These are phyloP conservation scores for Diloba caeruleocephala DNA, from an alignment of 2,888 invertebrate genomes.

Conservation along the genomic window DNA sequence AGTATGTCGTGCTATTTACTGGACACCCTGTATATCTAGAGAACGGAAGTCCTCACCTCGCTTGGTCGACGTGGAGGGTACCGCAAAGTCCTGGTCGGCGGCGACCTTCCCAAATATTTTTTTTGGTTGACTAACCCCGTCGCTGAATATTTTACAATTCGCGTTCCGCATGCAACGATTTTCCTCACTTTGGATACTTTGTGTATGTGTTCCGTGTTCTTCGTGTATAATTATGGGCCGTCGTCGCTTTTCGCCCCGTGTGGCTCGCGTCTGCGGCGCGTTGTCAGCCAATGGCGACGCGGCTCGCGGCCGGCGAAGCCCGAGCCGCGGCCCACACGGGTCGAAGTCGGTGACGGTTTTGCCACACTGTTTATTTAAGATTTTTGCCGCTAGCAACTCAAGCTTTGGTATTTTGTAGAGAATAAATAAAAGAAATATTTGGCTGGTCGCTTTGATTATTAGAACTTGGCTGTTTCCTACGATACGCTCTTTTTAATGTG, in stretches of 20 bases:
- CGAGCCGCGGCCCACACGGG: constrained; percentile 54
- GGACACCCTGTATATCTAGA: constrained; percentile 48
- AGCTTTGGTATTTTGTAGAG: constrained; percentile 76
- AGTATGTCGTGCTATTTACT: too few relatives aligned
- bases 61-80: constrained; percentile 16
- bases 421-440: constrained; percentile 75
- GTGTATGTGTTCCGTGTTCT: constrained; percentile 80
- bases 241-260: constrained; percentile 59
- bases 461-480: constrained; percentile 81
- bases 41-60: constrained; percentile 33
- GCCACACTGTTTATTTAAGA: constrained; percentile 73
- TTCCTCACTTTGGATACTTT: constrained; percentile 72
- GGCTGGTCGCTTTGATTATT: constrained; percentile 82
- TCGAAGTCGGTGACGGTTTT: constrained; percentile 57
- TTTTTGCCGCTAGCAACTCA: constrained; percentile 80
- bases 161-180: constrained; percentile 79
- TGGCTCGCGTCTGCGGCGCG: constrained; percentile 45
- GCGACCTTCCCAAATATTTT: constrained; percentile 82
- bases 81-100: constrained; percentile 59
- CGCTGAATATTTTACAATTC: constrained; percentile 63
- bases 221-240: constrained; percentile 65
- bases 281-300: constrained; percentile 56
- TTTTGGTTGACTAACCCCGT: constrained; percentile 71
- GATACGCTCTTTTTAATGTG: constrained; percentile 75
- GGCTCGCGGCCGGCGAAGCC: constrained; percentile 33